Conservation (phyloP, 2,888 invertebrate genomes). For the Meliscaeva auricollis region DNA sequence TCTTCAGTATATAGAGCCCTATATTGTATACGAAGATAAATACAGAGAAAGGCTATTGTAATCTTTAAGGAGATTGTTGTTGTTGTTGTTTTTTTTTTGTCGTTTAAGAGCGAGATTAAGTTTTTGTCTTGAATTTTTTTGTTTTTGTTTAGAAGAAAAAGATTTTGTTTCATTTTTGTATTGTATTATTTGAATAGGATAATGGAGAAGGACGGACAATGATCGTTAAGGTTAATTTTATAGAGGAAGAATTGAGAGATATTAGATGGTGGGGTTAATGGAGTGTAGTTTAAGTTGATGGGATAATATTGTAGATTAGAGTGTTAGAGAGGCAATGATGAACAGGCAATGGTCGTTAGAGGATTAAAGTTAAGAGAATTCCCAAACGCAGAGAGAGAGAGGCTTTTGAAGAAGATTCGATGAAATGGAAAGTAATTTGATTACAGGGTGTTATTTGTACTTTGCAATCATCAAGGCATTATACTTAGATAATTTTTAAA, state of each 20-base stretch:
- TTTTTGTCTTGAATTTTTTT: no score
- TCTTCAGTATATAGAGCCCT: not conserved
- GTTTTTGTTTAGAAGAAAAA: not conserved
- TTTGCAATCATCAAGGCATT: not conserved
- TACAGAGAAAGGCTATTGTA: constrained; percentile 3
- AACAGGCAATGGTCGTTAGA: constrained; percentile 6
- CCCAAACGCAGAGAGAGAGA: not conserved
- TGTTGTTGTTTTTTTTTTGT: constrained; percentile 3
- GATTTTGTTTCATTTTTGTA: not conserved
- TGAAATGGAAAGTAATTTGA: constrained; percentile 16
- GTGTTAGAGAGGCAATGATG: constrained; percentile 18
- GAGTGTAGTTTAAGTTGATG: constrained; percentile 31
- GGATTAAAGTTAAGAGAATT: not conserved
- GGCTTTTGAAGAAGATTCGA: constrained; percentile 2
- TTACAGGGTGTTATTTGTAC: not conserved
- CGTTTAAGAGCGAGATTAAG: constrained; percentile 27
- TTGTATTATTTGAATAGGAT: not conserved
- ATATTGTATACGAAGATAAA: not conserved
- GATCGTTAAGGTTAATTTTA: constrained; percentile 39
- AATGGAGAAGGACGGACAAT: constrained; percentile 31
- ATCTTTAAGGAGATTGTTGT: constrained; percentile 18
- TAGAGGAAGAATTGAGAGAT: not conserved
- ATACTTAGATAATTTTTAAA: no score
- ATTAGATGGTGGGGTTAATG: constrained; percentile 30
- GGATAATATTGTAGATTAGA: constrained; percentile 38